phyloP scores from a whole-genome alignment of 2,113 vertebrate species.

The Apus apus region DNA sequence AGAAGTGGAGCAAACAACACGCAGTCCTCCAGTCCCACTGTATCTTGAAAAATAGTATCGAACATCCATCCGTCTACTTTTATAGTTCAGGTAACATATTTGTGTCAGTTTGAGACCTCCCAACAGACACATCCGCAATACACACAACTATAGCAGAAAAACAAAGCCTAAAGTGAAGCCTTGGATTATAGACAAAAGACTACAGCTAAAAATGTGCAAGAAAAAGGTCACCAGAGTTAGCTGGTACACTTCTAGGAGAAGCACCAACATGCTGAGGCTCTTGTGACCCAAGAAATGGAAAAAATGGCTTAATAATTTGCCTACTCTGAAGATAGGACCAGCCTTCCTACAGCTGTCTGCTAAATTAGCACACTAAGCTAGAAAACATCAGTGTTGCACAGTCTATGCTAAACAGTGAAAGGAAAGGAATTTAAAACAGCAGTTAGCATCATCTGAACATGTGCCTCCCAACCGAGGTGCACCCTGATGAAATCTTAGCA shows the following conservation, averaged over 20 bases:
- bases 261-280: neutral
- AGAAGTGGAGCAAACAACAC: neutral
- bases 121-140: neutral
- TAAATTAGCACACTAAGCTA: neutral
- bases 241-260: neutral
- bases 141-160: neutral
- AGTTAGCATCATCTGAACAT: neutral
- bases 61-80: neutral
- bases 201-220: neutral
- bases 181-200: neutral
- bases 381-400: neutral
- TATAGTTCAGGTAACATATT: neutral
- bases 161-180: neutral
- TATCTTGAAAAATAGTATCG: neutral
- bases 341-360: neutral
- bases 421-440: neutral
- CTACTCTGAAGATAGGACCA: neutral
- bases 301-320: neutral
- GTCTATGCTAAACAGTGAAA: neutral
- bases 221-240: neutral
- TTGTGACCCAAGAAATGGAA: neutral
- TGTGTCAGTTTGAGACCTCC: neutral
- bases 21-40: neutral
- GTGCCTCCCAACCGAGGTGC: rapidly evolving
- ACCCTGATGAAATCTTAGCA: too few relatives aligned